These are phyloP conservation scores for Amphiprion percula DNA, from an alignment of 2,113 vertebrate genomes.

Conservation along the genomic window DNA sequence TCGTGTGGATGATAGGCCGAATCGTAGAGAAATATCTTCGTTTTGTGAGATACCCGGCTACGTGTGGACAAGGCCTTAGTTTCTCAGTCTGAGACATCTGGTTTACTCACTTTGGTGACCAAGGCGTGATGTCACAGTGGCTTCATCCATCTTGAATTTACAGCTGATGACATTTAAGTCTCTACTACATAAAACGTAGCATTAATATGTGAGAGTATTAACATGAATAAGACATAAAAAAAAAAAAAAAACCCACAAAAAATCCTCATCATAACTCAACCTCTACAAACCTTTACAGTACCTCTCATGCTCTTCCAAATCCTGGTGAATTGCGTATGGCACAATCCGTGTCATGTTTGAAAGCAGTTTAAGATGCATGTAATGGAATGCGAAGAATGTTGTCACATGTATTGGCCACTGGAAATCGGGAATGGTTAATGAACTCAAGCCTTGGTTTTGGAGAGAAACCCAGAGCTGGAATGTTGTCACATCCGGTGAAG, in stretches of 20 bases:
- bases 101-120: too few species aligned
- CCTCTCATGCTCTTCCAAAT: background rate
- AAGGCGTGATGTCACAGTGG: too few species aligned
- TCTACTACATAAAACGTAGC: too few species aligned
- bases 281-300: conserved; percentile 1
- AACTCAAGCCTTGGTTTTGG: conserved; percentile 7
- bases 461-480: background rate
- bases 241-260: background rate
- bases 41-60: too few species aligned
- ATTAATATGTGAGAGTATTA: too few species aligned
- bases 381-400: conserved; percentile 10
- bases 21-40: too few species aligned
- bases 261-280: background rate
- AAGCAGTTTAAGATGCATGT: conserved; percentile 1
- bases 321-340: conserved; percentile 20
- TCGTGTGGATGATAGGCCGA: too few species aligned
- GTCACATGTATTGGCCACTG: background rate
- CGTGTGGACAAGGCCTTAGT: too few species aligned
- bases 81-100: too few species aligned
- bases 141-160: too few species aligned
- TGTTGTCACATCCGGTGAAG: background rate
- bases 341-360: conserved; percentile 17
- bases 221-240: too few species aligned
- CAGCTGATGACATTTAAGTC: too few species aligned
- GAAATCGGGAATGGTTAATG: conserved; percentile 14